phyloP scores from a whole-genome alignment of 2,888 invertebrate species.

The Hybos culiciformis region DNA sequence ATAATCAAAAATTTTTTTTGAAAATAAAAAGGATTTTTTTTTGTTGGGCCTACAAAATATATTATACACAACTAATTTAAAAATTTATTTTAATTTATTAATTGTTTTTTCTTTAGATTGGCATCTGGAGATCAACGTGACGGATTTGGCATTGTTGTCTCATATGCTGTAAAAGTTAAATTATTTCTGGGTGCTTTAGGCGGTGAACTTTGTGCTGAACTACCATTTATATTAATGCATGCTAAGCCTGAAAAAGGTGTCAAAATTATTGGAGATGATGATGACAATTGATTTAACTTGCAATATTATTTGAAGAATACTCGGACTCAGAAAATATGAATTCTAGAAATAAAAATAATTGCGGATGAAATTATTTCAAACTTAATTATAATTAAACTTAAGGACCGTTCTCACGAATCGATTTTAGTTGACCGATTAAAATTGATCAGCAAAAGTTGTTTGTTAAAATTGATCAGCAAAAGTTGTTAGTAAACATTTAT shows the following conservation, averaged over 20 bases:
- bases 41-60: neutral
- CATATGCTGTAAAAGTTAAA: conserved; percentile 90
- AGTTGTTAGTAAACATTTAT: no score
- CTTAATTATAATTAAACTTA: no score
- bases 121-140: conserved; percentile 72
- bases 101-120: conserved; percentile 36
- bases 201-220: conserved; percentile 80
- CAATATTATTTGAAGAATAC: no score
- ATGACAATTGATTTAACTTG: no score
- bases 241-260: conserved; percentile 41
- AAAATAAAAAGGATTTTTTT: neutral
- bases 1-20: neutral
- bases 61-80: no score
- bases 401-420: no score
- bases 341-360: no score
- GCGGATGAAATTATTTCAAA: no score
- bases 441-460: no score
- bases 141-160: conserved; percentile 89
- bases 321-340: no score
- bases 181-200: conserved; percentile 84
- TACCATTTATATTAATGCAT: conserved; percentile 86
- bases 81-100: neutral
- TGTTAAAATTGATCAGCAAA: no score
- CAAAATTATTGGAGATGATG: neutral
- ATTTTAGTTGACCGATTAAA: no score